These are phyloP conservation scores for Astyanax mexicanus DNA, from an alignment of 2,797 vertebrate genomes.

Conservation along the genomic window DNA sequence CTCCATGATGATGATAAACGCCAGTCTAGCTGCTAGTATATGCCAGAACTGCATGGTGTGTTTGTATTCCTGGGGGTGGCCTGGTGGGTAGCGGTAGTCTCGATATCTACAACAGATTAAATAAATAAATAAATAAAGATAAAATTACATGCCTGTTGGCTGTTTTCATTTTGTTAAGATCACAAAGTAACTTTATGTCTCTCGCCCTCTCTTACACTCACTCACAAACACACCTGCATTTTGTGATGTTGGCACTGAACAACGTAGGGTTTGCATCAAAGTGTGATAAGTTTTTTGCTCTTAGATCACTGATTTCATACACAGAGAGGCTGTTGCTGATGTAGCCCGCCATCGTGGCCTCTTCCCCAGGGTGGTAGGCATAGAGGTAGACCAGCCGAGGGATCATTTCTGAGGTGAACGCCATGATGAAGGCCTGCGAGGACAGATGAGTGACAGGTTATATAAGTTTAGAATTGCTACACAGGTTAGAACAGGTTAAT, in stretches of 20 bases:
- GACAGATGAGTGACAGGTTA: conserved; percentile 23
- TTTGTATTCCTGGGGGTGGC: conserved; percentile 68
- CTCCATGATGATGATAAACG: conserved; percentile 85
- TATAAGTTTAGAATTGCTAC: no score
- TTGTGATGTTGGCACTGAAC: conserved; percentile 68
- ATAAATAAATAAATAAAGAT: neutral
- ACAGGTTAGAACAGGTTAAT: no score
- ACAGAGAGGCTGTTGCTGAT: conserved; percentile 91
- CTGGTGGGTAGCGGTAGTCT: conserved; percentile 82
- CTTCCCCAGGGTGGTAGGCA: conserved; percentile 67
- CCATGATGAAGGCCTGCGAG: conserved; percentile 92
- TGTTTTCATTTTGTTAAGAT: neutral
- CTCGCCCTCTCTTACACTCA: conserved; percentile 62
- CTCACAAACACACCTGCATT: conserved; percentile 79
- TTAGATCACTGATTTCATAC: conserved; percentile 84
- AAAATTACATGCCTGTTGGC: no score
- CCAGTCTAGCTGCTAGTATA: conserved; percentile 83
- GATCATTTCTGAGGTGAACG: conserved; percentile 97
- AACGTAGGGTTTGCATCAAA: conserved; percentile 59
- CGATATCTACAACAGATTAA: conserved; percentile 71
- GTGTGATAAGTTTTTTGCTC: conserved; percentile 69
- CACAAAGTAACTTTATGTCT: neutral
- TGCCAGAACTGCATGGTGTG: conserved; percentile 86
- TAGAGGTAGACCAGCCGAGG: conserved; percentile 93
- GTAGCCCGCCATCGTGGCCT: conserved; percentile 83